Base-by-base conservation (phyloP, 2,888 invertebrate species). In the Agonopterix subpropinquella region DNA sequence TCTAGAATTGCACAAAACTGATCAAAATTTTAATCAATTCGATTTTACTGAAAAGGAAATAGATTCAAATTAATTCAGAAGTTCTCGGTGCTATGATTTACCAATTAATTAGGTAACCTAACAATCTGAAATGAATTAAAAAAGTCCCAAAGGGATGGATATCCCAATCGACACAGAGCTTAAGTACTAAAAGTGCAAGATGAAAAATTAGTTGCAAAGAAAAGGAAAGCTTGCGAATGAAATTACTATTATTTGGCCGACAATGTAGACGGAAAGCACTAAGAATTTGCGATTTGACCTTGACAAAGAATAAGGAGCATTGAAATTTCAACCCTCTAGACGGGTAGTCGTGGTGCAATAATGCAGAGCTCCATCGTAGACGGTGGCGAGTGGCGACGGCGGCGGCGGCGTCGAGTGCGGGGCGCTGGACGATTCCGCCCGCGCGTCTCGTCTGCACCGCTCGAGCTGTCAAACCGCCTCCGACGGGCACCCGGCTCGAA, bases 391-490 rank as follows among this genome's bases (percentile, higher is more conserved):
- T 70, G 67, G 66, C 62, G 66, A 67, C 71, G 67, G 56, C 61
- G 75, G 65, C 67, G 76, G 62, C 68, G 70, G 62, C 70, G 70
- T 57, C 49, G 13, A 51, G 60, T 54, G 70, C 71, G 69, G 68
- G 70, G 68, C 67, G 73, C 61, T 61, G 71, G 65, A 62, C 60
- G 59, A 59, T 66, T 66, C 83, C 81, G 73, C 84, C 81, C 85
- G 82, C 83, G 70, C 81, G 76, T 71, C 77, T 73, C 71, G 71
- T 65, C 73, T 70, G 72, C 71, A 67, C 77, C 69, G 75, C 69
- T 67, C 67, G 75, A 82, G 82, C 85, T 88, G 86, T 88, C 88
- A 88, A 87, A 88, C 83, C 80, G 87, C 84, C 87, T 85, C 78
- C 76, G 85, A 80, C 86, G 67, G 84, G 83, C 86, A 82, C 70